Conservation (phyloP, 1,140 invertebrate species). For the Chionoecetes opilio region DNA sequence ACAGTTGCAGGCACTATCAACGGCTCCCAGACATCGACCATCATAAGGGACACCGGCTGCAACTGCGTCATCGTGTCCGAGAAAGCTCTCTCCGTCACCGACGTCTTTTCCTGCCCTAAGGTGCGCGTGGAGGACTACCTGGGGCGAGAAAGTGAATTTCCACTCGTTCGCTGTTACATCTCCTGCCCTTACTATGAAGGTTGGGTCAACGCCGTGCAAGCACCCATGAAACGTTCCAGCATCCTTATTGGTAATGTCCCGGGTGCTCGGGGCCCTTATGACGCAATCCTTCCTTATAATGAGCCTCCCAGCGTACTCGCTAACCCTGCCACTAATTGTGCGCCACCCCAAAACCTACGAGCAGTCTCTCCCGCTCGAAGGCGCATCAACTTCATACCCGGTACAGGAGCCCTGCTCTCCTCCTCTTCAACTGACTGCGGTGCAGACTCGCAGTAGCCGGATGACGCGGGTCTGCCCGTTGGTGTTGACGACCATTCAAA, state of each 20-base stretch:
- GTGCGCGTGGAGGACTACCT: conserved; percentile 21
- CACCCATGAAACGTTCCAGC: conserved; percentile 52
- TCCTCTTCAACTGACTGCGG: background rate
- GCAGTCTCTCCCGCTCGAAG: too few relatives aligned
- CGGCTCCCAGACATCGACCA: too few relatives aligned
- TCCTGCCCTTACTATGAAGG: conserved; percentile 34
- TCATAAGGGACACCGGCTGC: conserved; percentile 60
- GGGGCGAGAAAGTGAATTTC: conserved; percentile 46
- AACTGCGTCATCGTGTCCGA: conserved; percentile 51
- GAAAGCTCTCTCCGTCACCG: conserved; percentile 21
- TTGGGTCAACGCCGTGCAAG: conserved; percentile 52
- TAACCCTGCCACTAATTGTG: background rate
- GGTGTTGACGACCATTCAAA: background rate
- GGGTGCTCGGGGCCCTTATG: background rate
- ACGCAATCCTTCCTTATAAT: background rate
- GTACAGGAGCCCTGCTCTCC: background rate
- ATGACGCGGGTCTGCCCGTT: background rate
- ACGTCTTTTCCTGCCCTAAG: background rate
- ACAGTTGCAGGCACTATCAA: conserved; percentile 46
- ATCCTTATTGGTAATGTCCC: conserved; percentile 11
- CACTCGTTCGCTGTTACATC: conserved; percentile 45
- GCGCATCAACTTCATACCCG: background rate
- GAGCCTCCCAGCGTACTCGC: too few relatives aligned
- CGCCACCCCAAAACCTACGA: too few relatives aligned
- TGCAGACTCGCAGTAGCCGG: background rate